Conservation (phyloP, 2,113 vertebrate species). For the Daubentonia madagascariensis region DNA sequence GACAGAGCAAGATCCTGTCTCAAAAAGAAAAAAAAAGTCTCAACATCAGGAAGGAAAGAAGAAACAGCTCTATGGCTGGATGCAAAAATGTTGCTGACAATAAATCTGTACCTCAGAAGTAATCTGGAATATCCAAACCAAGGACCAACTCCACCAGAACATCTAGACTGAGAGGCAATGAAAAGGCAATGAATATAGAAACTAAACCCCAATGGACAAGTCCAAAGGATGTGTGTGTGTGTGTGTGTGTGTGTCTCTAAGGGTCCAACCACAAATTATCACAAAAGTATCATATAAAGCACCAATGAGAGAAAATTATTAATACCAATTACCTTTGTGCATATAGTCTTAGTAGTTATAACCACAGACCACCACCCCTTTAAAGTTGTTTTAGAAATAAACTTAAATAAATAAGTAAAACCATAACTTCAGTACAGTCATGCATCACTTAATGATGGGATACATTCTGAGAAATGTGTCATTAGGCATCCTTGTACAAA, state of each 20-base stretch:
- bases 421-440: background rate
- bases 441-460: background rate
- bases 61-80: background rate
- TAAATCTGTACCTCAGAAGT: background rate
- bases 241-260: background rate
- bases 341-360: background rate
- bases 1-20: too few relatives aligned
- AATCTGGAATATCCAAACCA: background rate
- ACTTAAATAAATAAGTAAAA: background rate
- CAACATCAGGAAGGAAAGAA: background rate
- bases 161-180: background rate
- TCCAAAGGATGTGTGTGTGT: background rate
- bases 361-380: background rate
- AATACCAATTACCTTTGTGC: background rate
- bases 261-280: background rate
- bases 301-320: background rate
- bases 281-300: background rate
- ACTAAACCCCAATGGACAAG: background rate
- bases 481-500: background rate
- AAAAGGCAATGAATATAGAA: background rate
- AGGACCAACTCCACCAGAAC: background rate
- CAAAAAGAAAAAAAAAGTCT: background rate
- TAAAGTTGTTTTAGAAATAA: background rate
- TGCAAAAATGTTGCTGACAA: background rate
- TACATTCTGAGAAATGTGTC: background rate